Evolutionary conservation across 2,113 vertebrate species (phyloP).

Genomic region (Macrotis lagotis): DNA sequence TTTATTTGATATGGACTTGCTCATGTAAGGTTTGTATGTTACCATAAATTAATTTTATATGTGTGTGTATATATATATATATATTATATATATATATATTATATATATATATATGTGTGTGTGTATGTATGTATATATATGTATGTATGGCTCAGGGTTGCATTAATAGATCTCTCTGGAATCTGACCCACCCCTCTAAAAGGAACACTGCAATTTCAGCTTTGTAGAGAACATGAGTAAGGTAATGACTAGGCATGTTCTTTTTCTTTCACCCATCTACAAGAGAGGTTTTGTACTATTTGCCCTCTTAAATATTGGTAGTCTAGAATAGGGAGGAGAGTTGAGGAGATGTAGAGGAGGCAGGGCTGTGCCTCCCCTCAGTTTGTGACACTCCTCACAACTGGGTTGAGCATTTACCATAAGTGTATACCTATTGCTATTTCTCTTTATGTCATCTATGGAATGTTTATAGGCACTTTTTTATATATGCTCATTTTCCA

Average conservation of each 20-base stretch:
- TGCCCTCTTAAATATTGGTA: not conserved
- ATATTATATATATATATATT: not conserved
- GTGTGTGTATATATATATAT: no score
- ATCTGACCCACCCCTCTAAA: not conserved
- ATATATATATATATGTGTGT: not conserved
- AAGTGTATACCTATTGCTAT: no score
- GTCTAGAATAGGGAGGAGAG: no score
- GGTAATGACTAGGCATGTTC: not conserved
- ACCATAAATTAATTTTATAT: not conserved
- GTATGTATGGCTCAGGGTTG: not conserved
- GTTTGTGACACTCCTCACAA: no score
- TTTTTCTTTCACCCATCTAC: not conserved
- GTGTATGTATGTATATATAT: not conserved
- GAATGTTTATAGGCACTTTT: no score
- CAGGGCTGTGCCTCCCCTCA: no score
- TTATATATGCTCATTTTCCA: no score
- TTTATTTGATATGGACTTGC: not conserved
- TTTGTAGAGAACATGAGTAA: not conserved
- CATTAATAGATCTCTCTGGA: not conserved
- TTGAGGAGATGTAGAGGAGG: no score
- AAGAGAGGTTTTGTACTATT: not conserved
- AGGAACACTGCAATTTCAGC: not conserved
- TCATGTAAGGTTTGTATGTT: not conserved
- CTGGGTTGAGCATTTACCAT: no score
- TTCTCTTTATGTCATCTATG: no score